phyloP scores from a whole-genome alignment of 2,888 invertebrate species.

The Acrobasis repandana region DNA sequence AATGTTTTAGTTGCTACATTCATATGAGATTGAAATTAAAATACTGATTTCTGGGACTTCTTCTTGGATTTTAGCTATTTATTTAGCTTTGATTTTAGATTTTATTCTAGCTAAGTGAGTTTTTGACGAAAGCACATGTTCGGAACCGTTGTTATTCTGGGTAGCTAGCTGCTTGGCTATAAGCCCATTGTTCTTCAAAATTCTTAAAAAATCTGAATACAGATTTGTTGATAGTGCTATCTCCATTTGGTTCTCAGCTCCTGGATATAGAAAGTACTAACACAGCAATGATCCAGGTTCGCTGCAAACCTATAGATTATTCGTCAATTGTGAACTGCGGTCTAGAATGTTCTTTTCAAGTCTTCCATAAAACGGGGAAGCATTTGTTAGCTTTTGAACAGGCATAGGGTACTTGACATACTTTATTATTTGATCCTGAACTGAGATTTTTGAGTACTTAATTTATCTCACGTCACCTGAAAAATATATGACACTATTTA shows the following conservation, averaged over 20 bases:
- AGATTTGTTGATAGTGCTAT: not conserved
- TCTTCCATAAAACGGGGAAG: conserved; percentile 21
- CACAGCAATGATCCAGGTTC: conserved; percentile 11
- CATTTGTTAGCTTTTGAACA: conserved; percentile 2
- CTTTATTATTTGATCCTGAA: not conserved
- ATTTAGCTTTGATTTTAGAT: no score
- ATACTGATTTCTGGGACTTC: no score
- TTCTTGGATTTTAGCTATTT: no score
- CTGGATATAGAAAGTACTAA: conserved; percentile 21
- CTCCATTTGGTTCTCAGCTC: conserved; percentile 9
- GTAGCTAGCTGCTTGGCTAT: not conserved
- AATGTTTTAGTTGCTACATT: not conserved
- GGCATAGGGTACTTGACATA: conserved; percentile 11
- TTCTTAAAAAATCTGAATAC: not conserved
- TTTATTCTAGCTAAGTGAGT: no score
- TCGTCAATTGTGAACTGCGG: conserved; percentile 21
- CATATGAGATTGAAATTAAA: no score
- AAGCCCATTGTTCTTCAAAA: not conserved
- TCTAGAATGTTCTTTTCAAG: conserved; percentile 15
- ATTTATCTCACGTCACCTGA: no score
- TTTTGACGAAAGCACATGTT: no score
- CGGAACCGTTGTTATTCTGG: no score
- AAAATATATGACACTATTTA: no score
- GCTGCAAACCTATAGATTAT: conserved; percentile 9
- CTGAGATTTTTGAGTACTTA: not conserved